phyloP scores from a whole-genome alignment of 2,888 invertebrate species.

The Venusia cambrica region DNA sequence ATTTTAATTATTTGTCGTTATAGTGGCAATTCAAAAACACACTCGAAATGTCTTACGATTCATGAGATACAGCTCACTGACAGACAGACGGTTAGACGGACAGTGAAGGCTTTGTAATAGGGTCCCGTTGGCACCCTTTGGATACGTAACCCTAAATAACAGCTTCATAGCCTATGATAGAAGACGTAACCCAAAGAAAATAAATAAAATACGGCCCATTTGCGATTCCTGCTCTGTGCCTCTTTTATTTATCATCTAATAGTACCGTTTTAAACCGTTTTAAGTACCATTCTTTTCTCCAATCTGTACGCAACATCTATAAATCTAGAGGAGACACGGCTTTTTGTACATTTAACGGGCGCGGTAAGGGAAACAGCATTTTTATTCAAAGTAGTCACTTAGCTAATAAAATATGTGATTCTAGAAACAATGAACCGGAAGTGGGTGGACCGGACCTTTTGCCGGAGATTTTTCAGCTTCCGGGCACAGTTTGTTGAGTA shows the following conservation, averaged over 20 bases:
- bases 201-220: slow-evolving; percentile 1
- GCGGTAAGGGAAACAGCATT: slow-evolving; percentile 62
- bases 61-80: too few species aligned
- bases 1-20: too few species aligned
- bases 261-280: slow-evolving; percentile 12
- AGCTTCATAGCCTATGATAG: too few species aligned
- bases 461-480: slow-evolving; percentile 32
- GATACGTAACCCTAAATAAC: too few species aligned
- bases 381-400: slow-evolving; percentile 80
- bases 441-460: slow-evolving; percentile 63
- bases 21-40: too few species aligned
- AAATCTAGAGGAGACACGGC: slow-evolving; percentile 49
- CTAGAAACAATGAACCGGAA: slow-evolving; percentile 69
- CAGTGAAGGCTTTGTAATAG: too few species aligned
- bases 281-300: slow-evolving; percentile 12
- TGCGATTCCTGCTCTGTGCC: slow-evolving; percentile 2
- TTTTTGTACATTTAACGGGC: slow-evolving; percentile 69
- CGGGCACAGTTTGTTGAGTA: slow-evolving; percentile 12
- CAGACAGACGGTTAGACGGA: too few species aligned
- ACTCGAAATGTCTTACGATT: too few species aligned
- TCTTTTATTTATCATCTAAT: slow-evolving; percentile 9
- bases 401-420: slow-evolving; percentile 77
- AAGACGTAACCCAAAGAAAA: too few species aligned
- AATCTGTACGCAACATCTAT: slow-evolving; percentile 34
- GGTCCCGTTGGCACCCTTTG: too few species aligned